These are phyloP conservation scores for Aphelinus atriplicis DNA, from an alignment of 1,140 invertebrate genomes.

Conservation along the genomic window DNA sequence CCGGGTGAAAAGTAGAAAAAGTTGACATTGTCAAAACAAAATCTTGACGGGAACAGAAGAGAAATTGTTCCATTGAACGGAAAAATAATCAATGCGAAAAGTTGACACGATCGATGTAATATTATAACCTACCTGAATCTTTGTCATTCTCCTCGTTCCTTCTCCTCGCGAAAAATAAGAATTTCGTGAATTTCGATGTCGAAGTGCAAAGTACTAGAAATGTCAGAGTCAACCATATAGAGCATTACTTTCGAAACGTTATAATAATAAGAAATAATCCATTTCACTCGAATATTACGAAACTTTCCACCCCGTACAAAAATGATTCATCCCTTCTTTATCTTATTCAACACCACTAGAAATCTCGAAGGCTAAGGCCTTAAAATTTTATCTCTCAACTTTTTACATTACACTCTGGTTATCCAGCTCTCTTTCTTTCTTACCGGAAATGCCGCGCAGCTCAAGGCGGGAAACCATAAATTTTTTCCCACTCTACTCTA, in stretches of 20 bases:
- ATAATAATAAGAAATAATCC: slow-evolving; percentile 22
- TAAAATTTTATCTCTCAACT: slow-evolving; percentile 38
- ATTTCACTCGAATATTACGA: background rate
- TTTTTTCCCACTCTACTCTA: slow-evolving; percentile 16
- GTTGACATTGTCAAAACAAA: too few species aligned
- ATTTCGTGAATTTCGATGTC: too few species aligned
- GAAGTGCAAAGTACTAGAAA: too few species aligned
- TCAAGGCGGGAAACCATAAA: slow-evolving; percentile 34
- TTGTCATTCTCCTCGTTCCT: too few species aligned
- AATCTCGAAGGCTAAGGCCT: slow-evolving; percentile 8
- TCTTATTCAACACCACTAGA: slow-evolving; percentile 18
- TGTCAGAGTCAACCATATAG: too few species aligned
- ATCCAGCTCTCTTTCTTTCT: background rate
- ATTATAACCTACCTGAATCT: too few species aligned
- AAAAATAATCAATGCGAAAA: too few species aligned
- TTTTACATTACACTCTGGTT: slow-evolving; percentile 32
- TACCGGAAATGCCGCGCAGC: slow-evolving; percentile 27
- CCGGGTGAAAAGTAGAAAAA: too few species aligned
- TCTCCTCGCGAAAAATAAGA: too few species aligned
- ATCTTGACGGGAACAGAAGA: too few species aligned
- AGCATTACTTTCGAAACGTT: background rate
- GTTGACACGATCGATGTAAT: too few species aligned
- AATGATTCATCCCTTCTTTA: slow-evolving; percentile 34
- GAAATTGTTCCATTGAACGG: too few species aligned
- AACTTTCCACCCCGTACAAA: background rate